Conservation (phyloP, 2,888 invertebrate species). For the Ctena decussata region DNA sequence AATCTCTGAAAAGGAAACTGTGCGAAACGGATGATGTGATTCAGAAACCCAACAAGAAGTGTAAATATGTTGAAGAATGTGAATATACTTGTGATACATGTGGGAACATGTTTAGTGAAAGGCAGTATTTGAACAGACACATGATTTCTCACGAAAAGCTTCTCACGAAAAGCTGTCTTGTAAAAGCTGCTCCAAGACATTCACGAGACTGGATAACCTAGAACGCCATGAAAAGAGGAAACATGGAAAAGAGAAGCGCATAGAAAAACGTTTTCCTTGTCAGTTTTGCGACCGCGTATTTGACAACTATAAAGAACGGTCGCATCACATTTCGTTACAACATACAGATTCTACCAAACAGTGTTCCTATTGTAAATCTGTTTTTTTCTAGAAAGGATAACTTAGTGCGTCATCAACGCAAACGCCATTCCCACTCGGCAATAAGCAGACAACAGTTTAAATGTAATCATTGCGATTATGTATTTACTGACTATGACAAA, state of each 20-base stretch:
- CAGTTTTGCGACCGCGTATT: no score
- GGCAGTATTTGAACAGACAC: neutral
- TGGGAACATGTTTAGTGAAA: neutral
- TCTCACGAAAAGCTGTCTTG: neutral
- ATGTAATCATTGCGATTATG: conserved; percentile 19
- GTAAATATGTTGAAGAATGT: neutral
- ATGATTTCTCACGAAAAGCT: neutral
- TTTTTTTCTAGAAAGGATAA: no score
- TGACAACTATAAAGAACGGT: no score
- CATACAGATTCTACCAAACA: no score
- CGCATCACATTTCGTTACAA: no score
- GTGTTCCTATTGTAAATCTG: no score
- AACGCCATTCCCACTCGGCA: no score
- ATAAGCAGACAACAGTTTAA: neutral
- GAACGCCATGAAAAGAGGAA: no score
- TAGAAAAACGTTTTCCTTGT: no score
- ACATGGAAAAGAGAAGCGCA: no score
- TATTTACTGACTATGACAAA: neutral
- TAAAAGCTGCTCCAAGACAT: neutral
- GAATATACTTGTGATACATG: neutral
- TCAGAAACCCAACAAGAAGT: neutral
- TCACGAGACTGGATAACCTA: no score
- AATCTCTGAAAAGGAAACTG: neutral
- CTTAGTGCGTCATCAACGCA: no score
- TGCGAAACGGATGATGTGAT: neutral